Base-by-base conservation (phyloP, 2,113 vertebrate genomes). In the Pelvicachromis taeniatus region DNA sequence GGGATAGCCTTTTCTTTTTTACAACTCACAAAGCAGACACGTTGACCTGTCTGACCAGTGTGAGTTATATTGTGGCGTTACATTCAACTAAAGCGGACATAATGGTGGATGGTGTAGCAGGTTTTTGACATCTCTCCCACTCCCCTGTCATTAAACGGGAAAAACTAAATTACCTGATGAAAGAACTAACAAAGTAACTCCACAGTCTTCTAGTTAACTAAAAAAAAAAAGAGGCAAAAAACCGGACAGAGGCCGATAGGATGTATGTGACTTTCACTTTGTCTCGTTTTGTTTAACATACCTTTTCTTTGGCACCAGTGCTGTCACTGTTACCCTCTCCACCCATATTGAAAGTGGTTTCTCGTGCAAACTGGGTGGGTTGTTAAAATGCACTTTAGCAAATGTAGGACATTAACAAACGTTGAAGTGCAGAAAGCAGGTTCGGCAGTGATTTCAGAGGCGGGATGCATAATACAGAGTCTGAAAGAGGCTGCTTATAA, bases 341-440 rank as follows among this genome's bases (percentile, higher is more conserved):
- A 52, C 45, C 42, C 45, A n/a, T 50, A 50, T 19, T 75, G 26
- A 75, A 75, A 52, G 11, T 31, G 17, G 59, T 63, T 48, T 75
- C 26, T 75, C 3, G 0, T 52, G 26, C 26, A 75, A 9, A 75
- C 45, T 75, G 10, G 17, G 26, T 75, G 26, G 10, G 68, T 31
- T 75, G 68, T 50, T 75, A 75, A 31, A 75, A 31, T 75, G 16
- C 26, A 13, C 29, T 75, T 52, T 31, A 31, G 70, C 52, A 75
- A 75, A 75, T 75, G 70, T 75, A 52, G 70, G 70, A 75, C 26
- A n/a, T 13, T 52, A 13, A 75, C 26, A 75, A 75, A 52, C n/a
- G 26, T 11, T 75, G 19, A 75, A 52, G 70, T 75, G 26, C 45
- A 52, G 45, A 75, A 75, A 75, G 26, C 26, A 52, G 45, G 45